Percentiles rank a stretch among this genome's conserved stretches.
Evolutionary conservation across 2,888 invertebrate species (phyloP).

Genomic region (Meta bourneti): DNA sequence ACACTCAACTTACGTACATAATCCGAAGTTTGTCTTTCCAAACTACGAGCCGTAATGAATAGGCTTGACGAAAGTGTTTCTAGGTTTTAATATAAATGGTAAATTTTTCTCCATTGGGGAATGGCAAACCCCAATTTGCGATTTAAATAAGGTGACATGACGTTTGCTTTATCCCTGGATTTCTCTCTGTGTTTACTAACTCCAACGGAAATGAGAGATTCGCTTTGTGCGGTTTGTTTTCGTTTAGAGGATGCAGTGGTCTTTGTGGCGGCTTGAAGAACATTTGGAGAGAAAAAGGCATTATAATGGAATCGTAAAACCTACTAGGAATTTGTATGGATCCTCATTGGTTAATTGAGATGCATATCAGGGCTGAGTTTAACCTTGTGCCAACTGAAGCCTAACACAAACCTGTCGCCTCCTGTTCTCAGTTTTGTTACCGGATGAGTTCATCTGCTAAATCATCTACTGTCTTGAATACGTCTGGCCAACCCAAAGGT

Average conservation of each 20-base stretch:
- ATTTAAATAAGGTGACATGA: slow-evolving; percentile 15
- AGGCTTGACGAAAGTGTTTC: not conserved
- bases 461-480: too few species aligned
- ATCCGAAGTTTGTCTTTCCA: slow-evolving; percentile 14
- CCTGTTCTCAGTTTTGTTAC: too few species aligned
- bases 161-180: not conserved
- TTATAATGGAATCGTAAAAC: too few species aligned
- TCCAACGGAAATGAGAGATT: not conserved
- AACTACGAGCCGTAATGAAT: not conserved
- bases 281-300: too few species aligned
- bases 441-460: too few species aligned
- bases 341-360: too few species aligned
- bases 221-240: not conserved
- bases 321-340: too few species aligned
- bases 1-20: not conserved
- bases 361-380: too few species aligned
- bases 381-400: too few species aligned
- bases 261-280: not conserved
- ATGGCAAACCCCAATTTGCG: slow-evolving; percentile 5
- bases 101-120: not conserved
- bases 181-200: not conserved
- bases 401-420: too few species aligned
- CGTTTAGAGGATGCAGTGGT: not conserved
- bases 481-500: too few species aligned
- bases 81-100: slow-evolving; percentile 32